Base-by-base conservation (phyloP, 1,140 invertebrate species). In the Zeugodacus cucurbitae region DNA sequence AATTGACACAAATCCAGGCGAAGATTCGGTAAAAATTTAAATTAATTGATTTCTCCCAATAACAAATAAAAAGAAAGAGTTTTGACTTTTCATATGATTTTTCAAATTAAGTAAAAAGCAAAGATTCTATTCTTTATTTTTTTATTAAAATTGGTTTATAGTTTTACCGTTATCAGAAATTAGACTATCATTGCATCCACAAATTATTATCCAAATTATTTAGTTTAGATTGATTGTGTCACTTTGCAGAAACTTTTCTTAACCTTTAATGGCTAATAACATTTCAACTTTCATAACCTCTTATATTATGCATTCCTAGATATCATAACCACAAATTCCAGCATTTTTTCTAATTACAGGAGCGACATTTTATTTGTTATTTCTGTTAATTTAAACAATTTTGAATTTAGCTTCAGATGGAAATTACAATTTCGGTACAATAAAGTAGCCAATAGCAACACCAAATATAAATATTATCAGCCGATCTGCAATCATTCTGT, bases 401-500 rank as follows among this genome's bases (percentile, higher is more conserved):
- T 62, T 22, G n/a, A 62, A 62, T 62, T 62, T 62, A n/a, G n/a
- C n/a, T n/a, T 54, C 10, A 48, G 10, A 17, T 82, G 5, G 22
- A 8, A 17, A n/a, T 29, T 44, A 82, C 74, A 82, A 82, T 82
- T 34, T 34, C n/a, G 74, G 74, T 5, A 82, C 74, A 44, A 82
- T 22, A 29, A 82, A 82, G n/a, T 82, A 82, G 22, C 74, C 74
- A 44, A 82, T 34, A 29, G 34, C 74, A 82, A 82, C 74, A 48
- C 74, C 74, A 82, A 82, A 82, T 29, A 82, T 82, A 82, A 82
- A 82, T 82, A 82, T 82, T 48, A 82, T 82, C 34, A 82, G 74
- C 6, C 74, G 74, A 82, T 82, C 74, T 14, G 74, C 34, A 26
- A 82, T 26, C 74, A 82, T 82, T n/a, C 41, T 37, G 74, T 82